Evolutionary conservation across 2,888 invertebrate species (phyloP), one percentile per base, ranked within the genome.

Genomic region (Odiellus spinosus): DNA sequence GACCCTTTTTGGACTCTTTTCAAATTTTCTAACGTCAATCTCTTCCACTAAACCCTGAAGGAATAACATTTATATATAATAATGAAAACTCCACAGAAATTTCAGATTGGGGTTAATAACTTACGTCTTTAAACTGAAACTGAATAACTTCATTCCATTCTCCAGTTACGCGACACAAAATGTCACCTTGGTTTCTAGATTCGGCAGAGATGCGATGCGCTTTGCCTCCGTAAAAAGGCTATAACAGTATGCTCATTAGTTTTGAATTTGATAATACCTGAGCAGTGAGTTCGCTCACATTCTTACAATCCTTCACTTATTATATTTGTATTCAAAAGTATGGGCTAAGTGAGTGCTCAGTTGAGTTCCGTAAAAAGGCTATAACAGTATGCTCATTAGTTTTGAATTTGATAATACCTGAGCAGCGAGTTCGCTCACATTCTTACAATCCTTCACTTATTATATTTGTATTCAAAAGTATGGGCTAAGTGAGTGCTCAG

Each of bases 331-430:
- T n/a, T n/a, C n/a, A n/a, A n/a, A n/a, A n/a, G n/a, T n/a, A n/a
- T n/a, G n/a, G n/a, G n/a, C n/a, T n/a, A n/a, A n/a, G n/a, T n/a
- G n/a, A n/a, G n/a, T n/a, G n/a, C n/a, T n/a, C n/a, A n/a, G n/a
- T n/a, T n/a, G n/a, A n/a, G n/a, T n/a, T 44, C 70, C 70, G 59
- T 70, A 70, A 56, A 71, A 71, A 26, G 71, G 70, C 69, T 70
- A 57, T 14, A 59, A 59, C 36, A 44, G 32, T 42, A 50, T 15
- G 5, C 35, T n/a, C n/a, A n/a, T n/a, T n/a, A n/a, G n/a, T n/a
- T n/a, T n/a, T n/a, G n/a, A n/a, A n/a, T n/a, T n/a, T n/a, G n/a
- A n/a, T n/a, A n/a, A n/a, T n/a, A n/a, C n/a, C n/a, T n/a, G n/a
- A n/a, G n/a, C n/a, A n/a, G n/a, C n/a, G n/a, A n/a, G n/a, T n/a